phyloP scores from a whole-genome alignment of 2,888 invertebrate species.

The Ferrisia virgata region DNA sequence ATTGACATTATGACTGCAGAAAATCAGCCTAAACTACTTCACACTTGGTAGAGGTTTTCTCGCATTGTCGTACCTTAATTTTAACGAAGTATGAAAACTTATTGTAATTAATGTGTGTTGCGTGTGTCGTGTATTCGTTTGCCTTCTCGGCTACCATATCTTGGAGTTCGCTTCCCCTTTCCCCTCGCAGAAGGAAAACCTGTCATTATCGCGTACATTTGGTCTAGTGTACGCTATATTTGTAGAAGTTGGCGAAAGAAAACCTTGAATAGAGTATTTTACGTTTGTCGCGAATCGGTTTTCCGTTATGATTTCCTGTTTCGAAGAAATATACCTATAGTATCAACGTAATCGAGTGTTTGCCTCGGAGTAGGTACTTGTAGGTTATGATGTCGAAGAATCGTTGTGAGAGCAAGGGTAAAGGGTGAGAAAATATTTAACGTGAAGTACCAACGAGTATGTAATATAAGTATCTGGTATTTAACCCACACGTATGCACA shows the following conservation, averaged over 20 bases:
- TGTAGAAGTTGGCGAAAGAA: not conserved
- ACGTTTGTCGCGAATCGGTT: not conserved
- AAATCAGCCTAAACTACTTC: too few species aligned
- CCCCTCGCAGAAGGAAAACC: too few species aligned
- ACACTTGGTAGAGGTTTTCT: not conserved
- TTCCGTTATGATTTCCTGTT: constrained; percentile 13
- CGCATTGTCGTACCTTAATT: not conserved
- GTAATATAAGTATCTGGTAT: too few species aligned
- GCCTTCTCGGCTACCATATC: too few species aligned
- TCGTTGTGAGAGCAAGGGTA: not conserved
- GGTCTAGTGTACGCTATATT: not conserved
- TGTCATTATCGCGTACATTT: not conserved
- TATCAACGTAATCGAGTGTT: not conserved
- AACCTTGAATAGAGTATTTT: not conserved
- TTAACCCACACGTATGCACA: not conserved
- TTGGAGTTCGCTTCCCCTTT: too few species aligned
- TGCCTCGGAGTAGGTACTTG: not conserved
- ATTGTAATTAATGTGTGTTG: not conserved
- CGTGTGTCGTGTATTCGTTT: not conserved
- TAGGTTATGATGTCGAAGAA: not conserved
- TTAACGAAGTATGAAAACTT: not conserved
- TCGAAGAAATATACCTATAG: not conserved
- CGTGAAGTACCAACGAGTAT: not conserved
- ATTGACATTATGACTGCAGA: too few species aligned
- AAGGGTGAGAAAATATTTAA: not conserved